phyloP scores from a whole-genome alignment of 1,140 invertebrate species.

The Medauroidea extradentata region DNA sequence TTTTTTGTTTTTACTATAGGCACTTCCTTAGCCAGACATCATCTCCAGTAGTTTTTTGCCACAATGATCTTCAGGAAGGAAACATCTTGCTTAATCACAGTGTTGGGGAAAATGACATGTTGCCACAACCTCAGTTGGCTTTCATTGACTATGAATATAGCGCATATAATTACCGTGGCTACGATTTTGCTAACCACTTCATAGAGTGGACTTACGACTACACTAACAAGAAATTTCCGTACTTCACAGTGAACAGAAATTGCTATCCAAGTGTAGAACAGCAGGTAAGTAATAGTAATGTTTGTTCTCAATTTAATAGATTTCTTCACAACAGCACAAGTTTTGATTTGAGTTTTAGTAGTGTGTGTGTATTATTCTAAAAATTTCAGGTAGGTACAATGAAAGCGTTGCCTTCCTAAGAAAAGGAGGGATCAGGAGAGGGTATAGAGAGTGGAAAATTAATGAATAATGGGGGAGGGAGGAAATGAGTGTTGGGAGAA shows the following conservation, averaged over 20 bases:
- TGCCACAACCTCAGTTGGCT: slow-evolving; percentile 56
- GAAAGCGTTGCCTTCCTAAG: too few relatives aligned
- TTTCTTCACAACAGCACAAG: too few relatives aligned
- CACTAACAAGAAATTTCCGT: slow-evolving; percentile 68
- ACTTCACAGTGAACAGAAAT: slow-evolving; percentile 62
- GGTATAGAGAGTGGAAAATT: too few relatives aligned
- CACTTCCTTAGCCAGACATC: slow-evolving; percentile 34
- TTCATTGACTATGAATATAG: slow-evolving; percentile 94
- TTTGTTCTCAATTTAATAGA: too few relatives aligned
- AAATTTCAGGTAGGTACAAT: too few relatives aligned
- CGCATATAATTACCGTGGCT: slow-evolving; percentile 89
- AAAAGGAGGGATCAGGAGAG: too few relatives aligned
- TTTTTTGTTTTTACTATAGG: slow-evolving; percentile 31
- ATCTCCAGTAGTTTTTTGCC: slow-evolving; percentile 80
- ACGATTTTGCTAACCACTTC: slow-evolving; percentile 96
- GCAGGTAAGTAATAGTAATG: slow-evolving; percentile 57
- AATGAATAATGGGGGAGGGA: too few relatives aligned
- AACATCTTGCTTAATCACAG: slow-evolving; percentile 45
- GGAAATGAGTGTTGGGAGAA: too few relatives aligned
- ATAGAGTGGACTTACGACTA: slow-evolving; percentile 94
- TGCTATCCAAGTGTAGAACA: slow-evolving; percentile 73
- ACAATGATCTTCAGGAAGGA: slow-evolving; percentile 97
- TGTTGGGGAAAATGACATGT: slow-evolving; percentile 4
- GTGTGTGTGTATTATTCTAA: too few relatives aligned
- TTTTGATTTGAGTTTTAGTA: too few relatives aligned